These are phyloP conservation scores for Hirudo medicinalis DNA, from an alignment of 1,140 invertebrate genomes.

Conservation along the genomic window DNA sequence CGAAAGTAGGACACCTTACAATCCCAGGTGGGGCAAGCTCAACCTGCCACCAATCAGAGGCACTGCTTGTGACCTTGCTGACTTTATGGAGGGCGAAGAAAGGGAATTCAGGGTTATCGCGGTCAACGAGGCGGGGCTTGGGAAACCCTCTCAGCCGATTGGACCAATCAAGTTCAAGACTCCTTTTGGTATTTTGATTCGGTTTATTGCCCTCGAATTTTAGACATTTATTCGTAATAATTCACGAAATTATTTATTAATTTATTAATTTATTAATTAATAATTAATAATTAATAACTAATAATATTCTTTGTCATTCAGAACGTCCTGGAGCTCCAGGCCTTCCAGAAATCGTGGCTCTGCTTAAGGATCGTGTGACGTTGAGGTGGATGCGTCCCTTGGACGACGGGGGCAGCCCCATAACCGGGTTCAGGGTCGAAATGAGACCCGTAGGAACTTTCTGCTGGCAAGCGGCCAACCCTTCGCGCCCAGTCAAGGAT, in stretches of 20 bases:
- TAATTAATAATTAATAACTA: too few relatives aligned
- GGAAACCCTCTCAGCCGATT: constrained; percentile 79
- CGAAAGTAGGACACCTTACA: constrained; percentile 23
- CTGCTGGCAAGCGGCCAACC: constrained; percentile 41
- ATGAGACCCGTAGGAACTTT: constrained; percentile 65
- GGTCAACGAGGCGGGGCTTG: constrained; percentile 82
- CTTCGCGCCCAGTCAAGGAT: constrained; percentile 54
- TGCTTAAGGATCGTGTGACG: constrained; percentile 84
- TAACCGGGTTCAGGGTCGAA: constrained; percentile 83
- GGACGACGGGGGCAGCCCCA: constrained; percentile 82
- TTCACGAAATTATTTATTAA: too few relatives aligned
- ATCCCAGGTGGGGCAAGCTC: constrained; percentile 30
- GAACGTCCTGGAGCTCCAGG: constrained; percentile 78
- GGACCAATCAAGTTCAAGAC: constrained; percentile 74
- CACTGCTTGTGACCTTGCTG: constrained; percentile 73
- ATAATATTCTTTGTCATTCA: constrained; percentile 24
- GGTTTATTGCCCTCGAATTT: background rate
- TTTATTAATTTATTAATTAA: too few relatives aligned
- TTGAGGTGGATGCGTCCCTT: constrained; percentile 75
- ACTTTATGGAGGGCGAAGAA: constrained; percentile 76
- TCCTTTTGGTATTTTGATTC: constrained; percentile 58
- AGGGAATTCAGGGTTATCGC: constrained; percentile 92
- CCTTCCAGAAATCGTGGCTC: constrained; percentile 74
- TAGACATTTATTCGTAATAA: background rate
- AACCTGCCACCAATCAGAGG: constrained; percentile 52